A percentile compares a stretch with the other conserved stretches of the same genome.
phyloP scores from a whole-genome alignment of 1,140 invertebrate species.

The Gonioctena quinquepunctata region DNA sequence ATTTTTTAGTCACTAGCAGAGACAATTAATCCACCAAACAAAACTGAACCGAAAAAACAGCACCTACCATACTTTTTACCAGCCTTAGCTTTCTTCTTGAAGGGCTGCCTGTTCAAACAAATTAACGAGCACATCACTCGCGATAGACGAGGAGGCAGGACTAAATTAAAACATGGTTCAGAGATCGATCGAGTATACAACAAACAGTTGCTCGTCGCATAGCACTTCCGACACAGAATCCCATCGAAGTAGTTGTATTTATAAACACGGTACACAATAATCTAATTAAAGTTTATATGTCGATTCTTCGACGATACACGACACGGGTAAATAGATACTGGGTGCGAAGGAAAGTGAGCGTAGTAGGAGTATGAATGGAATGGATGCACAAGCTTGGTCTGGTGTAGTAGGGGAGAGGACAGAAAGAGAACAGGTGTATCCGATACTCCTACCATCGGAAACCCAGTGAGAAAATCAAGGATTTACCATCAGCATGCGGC shows the following conservation, averaged over 20 bases:
- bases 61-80: background rate
- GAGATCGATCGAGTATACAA: background rate
- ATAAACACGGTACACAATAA: background rate
- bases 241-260: background rate
- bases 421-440: too few relatives aligned
- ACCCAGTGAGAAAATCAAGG: too few relatives aligned
- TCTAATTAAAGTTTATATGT: background rate
- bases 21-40: too few relatives aligned
- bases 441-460: too few relatives aligned
- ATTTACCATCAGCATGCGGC: too few relatives aligned
- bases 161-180: background rate
- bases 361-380: background rate
- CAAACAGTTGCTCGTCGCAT: background rate
- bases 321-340: background rate
- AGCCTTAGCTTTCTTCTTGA: background rate
- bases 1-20: too few relatives aligned
- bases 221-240: background rate
- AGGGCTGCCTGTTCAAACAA: background rate
- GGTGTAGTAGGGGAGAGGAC: too few relatives aligned
- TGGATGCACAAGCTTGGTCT: too few relatives aligned
- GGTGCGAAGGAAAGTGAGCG: too few relatives aligned
- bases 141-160: too few relatives aligned
- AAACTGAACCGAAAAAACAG: background rate
- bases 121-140: background rate
- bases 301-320: background rate